Percentiles rank a stretch among this genome's conserved stretches.
These are phyloP conservation scores for Agrilus cyanescens DNA, from an alignment of 2,888 invertebrate species.

Conservation along the genomic window DNA sequence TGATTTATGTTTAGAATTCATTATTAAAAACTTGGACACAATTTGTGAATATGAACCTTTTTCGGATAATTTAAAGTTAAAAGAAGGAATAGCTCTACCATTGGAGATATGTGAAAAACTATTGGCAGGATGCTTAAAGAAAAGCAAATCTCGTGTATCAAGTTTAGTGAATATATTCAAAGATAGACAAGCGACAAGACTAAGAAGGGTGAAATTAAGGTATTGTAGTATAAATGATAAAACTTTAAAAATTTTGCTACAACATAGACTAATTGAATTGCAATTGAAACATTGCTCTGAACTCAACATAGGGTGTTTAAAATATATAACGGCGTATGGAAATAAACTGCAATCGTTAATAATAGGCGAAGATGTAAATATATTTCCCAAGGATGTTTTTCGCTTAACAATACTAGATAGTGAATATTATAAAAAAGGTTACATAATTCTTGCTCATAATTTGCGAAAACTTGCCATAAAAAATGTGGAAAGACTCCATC, in stretches of 20 bases:
- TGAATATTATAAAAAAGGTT: constrained; percentile 35
- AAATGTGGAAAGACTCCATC: constrained; percentile 38
- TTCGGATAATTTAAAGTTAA: constrained; percentile 39
- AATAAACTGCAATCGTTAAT: constrained; percentile 57
- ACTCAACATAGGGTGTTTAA: constrained; percentile 51
- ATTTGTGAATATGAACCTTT: constrained; percentile 42
- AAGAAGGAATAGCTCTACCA: constrained; percentile 52
- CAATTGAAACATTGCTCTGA: constrained; percentile 64
- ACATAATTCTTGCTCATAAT: constrained; percentile 47
- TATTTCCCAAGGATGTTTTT: constrained; percentile 37
- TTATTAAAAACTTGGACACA: constrained; percentile 49
- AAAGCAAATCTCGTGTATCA: constrained; percentile 42
- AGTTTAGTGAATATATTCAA: constrained; percentile 59
- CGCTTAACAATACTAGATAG: constrained; percentile 15
- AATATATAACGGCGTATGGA: constrained; percentile 55
- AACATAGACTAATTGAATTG: constrained; percentile 61
- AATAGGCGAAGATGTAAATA: constrained; percentile 54
- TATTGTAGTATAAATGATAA: constrained; percentile 61
- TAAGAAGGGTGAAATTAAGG: constrained; percentile 56
- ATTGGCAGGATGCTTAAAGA: constrained; percentile 44
- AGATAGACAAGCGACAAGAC: constrained; percentile 52
- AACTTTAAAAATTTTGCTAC: constrained; percentile 56
- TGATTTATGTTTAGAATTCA: constrained; percentile 50
- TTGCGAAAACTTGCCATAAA: constrained; percentile 47
- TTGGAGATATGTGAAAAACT: constrained; percentile 62